Evolutionary conservation across 2,797 vertebrate species (phyloP).

Genomic region (Phalloptychus januarius): DNA sequence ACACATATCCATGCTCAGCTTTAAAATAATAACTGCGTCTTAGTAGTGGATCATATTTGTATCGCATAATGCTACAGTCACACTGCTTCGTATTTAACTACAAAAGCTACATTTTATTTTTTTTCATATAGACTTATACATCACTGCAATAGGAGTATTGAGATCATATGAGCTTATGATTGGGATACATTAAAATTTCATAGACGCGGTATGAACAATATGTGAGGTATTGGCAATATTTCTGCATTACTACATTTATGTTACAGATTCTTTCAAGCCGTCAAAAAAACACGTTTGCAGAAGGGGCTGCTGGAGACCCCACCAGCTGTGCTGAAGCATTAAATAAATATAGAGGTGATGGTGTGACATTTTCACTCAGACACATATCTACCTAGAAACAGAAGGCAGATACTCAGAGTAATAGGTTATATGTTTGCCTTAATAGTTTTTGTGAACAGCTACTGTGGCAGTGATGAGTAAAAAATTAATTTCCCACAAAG

Average conservation of each 20-base stretch:
- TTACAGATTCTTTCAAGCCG: not conserved
- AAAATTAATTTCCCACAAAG: not conserved
- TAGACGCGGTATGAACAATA: not conserved
- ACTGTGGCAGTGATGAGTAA: not conserved
- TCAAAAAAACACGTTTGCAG: not conserved
- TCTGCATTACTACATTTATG: not conserved
- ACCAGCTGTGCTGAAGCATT: not conserved
- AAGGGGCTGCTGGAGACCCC: not conserved
- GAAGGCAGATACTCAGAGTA: not conserved
- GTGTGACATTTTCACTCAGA: not conserved
- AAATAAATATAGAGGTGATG: constrained; percentile 2
- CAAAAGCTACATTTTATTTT: not conserved
- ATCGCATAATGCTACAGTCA: not conserved
- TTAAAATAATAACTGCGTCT: not conserved
- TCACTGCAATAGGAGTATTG: not conserved
- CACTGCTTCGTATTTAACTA: not conserved
- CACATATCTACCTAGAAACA: not conserved
- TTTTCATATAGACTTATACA: not conserved
- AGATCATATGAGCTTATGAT: not conserved
- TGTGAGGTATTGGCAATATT: not conserved
- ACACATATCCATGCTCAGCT: not conserved
- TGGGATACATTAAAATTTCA: not conserved
- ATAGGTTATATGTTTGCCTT: not conserved
- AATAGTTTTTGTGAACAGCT: not conserved
- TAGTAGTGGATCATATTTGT: not conserved